Evolutionary conservation across 2,797 vertebrate genomes (phyloP), one percentile per base, ranked within the genome.

Genomic region (Jordanella pulchra): DNA sequence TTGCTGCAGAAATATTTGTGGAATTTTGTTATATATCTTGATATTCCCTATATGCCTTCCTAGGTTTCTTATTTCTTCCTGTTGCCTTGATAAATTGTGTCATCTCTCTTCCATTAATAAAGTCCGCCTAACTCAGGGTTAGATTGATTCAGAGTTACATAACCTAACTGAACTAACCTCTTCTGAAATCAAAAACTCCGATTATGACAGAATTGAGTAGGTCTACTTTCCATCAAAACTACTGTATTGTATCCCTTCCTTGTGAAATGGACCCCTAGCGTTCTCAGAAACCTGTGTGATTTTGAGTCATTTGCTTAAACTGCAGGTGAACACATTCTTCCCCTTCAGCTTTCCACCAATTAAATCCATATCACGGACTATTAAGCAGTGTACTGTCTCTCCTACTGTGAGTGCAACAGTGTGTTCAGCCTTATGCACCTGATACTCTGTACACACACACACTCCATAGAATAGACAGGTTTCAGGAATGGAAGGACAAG

Each of bases 401-500:
- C 86, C 84, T 80, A 75, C 77, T 86, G 77, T 87, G 84, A 83
- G 84, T 72, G 78, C 86, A 81, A 86, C 67, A 74, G 82, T 89
- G 75, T 87, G 86, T 84, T 79, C 64, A 78, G 71, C 63, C 74
- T 80, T 75, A 81, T 74, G 66, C 83, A 85, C 73, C 81, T 75
- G 78, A 74, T 71, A 75, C 67, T 21, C 5, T n/a, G 0, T 1
- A 72, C 75, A 82, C 53, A 69, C 73, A 48, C 58, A 70, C 73
- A 82, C 69, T 74, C 67, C 63, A 58, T 73, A 82, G 74, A 12
- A 87, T 75, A 85, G 72, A 78, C 89, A 90, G 89, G 90, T 89
- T 92, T 90, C 87, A 89, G 86, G 80, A 85, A 86, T 81, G 84
- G 78, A 84, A 90, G 90, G 88, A 89, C 84, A 54, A 83, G 82